Base-by-base conservation (phyloP, 2,888 invertebrate species). In the Drosophila histrio region DNA sequence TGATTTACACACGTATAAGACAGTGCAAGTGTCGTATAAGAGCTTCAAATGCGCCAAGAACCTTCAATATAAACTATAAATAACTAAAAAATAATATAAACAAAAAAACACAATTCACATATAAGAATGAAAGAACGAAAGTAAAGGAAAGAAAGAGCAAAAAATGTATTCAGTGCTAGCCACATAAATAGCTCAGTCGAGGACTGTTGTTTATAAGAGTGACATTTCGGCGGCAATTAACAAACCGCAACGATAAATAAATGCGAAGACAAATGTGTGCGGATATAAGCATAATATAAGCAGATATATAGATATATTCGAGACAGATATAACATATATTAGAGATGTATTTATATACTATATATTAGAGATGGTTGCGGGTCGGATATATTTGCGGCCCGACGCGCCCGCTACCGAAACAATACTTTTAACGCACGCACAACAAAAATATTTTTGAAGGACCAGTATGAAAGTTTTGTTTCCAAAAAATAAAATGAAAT, bases 211-310 rank as follows among this genome's bases (percentile, higher is more conserved):
- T 21, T 46, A 61, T 61, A 71, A 72, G 66, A 71, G 52, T 72
- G 59, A 52, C 43, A 65, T 71, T 65, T 65, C 36, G 50, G 26
- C 32, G 30, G 50, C 54, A 70, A 64, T 46, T 71, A 64, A 64
- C 43, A 58, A 59, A 58, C n/a, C 43, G 30, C 30, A 57, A 50
- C 47, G 47, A 24, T 44, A 24, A 62, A 62, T 26, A 47, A 53
- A 38, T 34, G 36, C 3, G 4, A 61, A 36, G 34, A 50, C 13
- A 47, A 38, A 34, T 62, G 7, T 49, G 26, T 52, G 30, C 53
- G 52, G 52, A 39, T 39, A 52, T 52, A 19, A 34, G 39, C 36
- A 57, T 13, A 8, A 32, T 34, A n/a, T 34, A 54, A 15, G 36
- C 21, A 47, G 26, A 47, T 47, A 44, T 13, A 50, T 13, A 38